A percentile compares a stretch with the other conserved stretches of the same genome.
phyloP scores from a whole-genome alignment of 2,113 vertebrate genomes.

The Salvelinus alpinus region DNA sequence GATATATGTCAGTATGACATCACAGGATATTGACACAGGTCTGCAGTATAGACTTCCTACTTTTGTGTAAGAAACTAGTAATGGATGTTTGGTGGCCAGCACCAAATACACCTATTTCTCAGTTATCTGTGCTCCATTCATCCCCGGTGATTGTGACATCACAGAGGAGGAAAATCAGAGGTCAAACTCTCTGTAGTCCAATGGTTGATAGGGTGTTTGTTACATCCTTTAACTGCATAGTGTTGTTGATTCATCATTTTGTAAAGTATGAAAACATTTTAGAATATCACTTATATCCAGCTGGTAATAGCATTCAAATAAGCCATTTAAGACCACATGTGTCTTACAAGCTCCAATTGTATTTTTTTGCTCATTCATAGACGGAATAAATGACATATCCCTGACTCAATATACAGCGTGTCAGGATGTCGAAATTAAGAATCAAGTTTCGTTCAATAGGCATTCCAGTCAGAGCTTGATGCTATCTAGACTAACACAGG shows the following conservation, averaged over 20 bases:
- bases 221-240: slow-evolving; percentile 35
- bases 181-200: slow-evolving; percentile 4
- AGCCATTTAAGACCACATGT: slow-evolving; percentile 21
- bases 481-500: slow-evolving; percentile 6
- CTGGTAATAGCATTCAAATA: slow-evolving; percentile 27
- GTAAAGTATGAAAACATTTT: slow-evolving; percentile 25
- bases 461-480: slow-evolving; percentile 15
- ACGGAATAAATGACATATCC: slow-evolving; percentile 13
- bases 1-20: slow-evolving; percentile 7
- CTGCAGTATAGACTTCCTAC: slow-evolving; percentile 12
- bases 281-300: slow-evolving; percentile 23
- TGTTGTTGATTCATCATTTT: background rate
- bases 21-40: too few relatives aligned
- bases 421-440: slow-evolving; percentile 10
- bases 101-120: slow-evolving; percentile 52
- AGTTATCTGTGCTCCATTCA: background rate
- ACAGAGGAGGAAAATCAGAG: background rate
- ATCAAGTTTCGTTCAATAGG: slow-evolving; percentile 22
- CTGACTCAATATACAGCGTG: slow-evolving; percentile 6
- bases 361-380: background rate
- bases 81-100: slow-evolving; percentile 62
- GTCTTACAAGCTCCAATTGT: slow-evolving; percentile 11
- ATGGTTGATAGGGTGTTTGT: background rate
- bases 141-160: background rate
- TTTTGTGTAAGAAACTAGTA: slow-evolving; percentile 9